Percentiles rank a stretch among this genome's conserved stretches.
These are phyloP conservation scores for Atta texana DNA, from an alignment of 1,140 invertebrate species.

Conservation along the genomic window DNA sequence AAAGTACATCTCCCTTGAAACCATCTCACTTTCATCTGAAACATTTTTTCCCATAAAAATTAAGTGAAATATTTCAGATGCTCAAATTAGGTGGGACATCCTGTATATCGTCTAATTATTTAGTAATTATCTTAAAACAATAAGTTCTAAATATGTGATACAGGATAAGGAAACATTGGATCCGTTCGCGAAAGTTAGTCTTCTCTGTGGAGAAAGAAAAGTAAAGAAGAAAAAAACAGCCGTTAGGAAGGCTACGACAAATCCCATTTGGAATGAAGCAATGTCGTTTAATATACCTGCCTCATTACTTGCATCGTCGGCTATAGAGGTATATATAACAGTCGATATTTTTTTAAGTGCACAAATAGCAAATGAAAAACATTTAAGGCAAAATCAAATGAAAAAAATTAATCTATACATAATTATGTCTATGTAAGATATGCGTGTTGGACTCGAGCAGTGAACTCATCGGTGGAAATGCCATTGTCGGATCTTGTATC, in stretches of 20 bases:
- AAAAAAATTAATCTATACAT: neutral
- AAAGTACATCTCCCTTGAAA: no score
- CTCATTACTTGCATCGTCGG: conserved; percentile 89
- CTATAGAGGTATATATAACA: conserved; percentile 89
- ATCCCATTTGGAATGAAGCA: conserved; percentile 98
- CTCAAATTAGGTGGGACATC: no score
- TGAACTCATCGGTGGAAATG: conserved; percentile 90
- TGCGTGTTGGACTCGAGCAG: conserved; percentile 88
- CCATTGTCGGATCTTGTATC: conserved; percentile 90
- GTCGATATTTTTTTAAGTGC: neutral
- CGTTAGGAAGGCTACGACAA: conserved; percentile 93
- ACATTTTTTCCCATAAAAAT: no score
- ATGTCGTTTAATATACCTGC: conserved; percentile 95
- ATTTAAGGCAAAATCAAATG: neutral
- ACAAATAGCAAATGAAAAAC: neutral
- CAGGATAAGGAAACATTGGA: conserved; percentile 87
- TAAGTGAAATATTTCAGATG: no score
- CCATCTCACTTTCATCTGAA: no score
- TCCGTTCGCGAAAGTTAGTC: conserved; percentile 96
- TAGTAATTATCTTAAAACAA: neutral
- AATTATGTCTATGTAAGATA: conserved; percentile 81
- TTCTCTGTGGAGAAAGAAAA: conserved; percentile 93
- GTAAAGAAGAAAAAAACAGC: conserved; percentile 97
- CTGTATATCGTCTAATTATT: neutral
- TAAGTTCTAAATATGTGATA: neutral